Conservation (phyloP, 2,888 invertebrate species). For the Thumatha senex region DNA sequence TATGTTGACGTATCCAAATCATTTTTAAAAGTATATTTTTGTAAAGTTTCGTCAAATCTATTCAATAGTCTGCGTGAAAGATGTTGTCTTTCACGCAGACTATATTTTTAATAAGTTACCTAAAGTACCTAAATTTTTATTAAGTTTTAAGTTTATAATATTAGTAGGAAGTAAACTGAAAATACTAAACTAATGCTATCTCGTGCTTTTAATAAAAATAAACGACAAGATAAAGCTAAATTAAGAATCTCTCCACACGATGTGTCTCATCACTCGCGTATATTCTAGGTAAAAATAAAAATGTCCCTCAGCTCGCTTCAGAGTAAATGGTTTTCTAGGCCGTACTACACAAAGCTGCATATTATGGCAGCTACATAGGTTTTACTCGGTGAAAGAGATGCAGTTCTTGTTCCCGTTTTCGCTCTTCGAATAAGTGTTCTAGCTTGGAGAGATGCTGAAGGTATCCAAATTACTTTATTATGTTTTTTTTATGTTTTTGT, state of each 20-base stretch:
- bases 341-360: constrained; percentile 17
- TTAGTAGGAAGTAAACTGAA: too few species aligned
- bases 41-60: too few species aligned
- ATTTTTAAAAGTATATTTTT: too few species aligned
- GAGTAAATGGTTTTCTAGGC: constrained; percentile 34
- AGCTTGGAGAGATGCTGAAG: constrained; percentile 6
- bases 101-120: too few species aligned
- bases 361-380: constrained; percentile 16
- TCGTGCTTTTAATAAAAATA: background rate
- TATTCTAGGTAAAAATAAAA: constrained; percentile 21
- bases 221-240: background rate
- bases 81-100: too few species aligned
- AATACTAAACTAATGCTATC: background rate
- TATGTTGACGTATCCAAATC: too few species aligned
- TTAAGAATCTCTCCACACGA: background rate
- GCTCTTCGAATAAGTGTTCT: constrained; percentile 18
- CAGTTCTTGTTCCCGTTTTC: constrained; percentile 35
- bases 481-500: background rate
- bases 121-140: too few species aligned
- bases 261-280: constrained; percentile 4
- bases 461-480: constrained; percentile 28
- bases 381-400: constrained; percentile 36
- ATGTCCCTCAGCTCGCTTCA: constrained; percentile 16
- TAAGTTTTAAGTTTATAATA: too few species aligned
- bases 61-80: too few species aligned